Evolutionary conservation across 2,113 vertebrate genomes (phyloP), one percentile per base, ranked within the genome.

Genomic region (Lepisosteus oculatus): DNA sequence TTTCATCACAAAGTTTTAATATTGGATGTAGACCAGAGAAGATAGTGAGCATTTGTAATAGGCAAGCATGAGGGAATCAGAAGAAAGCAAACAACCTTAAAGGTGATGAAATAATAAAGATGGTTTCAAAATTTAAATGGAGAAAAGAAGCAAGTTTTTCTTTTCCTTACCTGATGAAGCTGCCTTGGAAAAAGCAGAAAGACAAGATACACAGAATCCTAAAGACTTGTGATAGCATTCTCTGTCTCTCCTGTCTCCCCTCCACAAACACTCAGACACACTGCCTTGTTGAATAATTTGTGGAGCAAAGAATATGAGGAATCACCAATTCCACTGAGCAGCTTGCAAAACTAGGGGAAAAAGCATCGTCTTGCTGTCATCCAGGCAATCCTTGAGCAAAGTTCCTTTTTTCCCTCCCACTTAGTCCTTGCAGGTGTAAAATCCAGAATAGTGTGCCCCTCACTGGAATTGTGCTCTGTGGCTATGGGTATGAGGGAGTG

Each of bases 171-270:
- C 89, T 91, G 88, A 91, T 86, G 75, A 92, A 89, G 82, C 86
- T 86, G 80, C 87, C 86, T 77, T 90, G 89, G 83, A 91, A 90
- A 82, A 90, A 85, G 85, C 86, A 89, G 76, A 88, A 89, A 84
- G 82, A 86, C 83, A 88, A 86, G 79, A 88, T 82, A 80, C 88
- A 88, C 55, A 89, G 76, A 84, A 88, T 89, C 88, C 90, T 79
- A 83, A 85, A 72, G 86, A 92, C 85, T 84, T 85, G 86, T 84
- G 89, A 85, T 88, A 88, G 85, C 90, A 92, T 92, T 82, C 86
- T 92, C 85, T 86, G 85, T 65, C 83, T 64, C 62, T 64, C 62
- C 62, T 64, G 62, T 64, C 62, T 64, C 42, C 62, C 42, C 42
- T 64, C 62, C 42, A 64, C 42, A 64, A 64, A 64, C 62, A 42